A percentile compares a stretch with the other conserved stretches of the same genome.
phyloP scores from a whole-genome alignment of 2,888 invertebrate genomes.

The Elaeidobius kamerunicus region DNA sequence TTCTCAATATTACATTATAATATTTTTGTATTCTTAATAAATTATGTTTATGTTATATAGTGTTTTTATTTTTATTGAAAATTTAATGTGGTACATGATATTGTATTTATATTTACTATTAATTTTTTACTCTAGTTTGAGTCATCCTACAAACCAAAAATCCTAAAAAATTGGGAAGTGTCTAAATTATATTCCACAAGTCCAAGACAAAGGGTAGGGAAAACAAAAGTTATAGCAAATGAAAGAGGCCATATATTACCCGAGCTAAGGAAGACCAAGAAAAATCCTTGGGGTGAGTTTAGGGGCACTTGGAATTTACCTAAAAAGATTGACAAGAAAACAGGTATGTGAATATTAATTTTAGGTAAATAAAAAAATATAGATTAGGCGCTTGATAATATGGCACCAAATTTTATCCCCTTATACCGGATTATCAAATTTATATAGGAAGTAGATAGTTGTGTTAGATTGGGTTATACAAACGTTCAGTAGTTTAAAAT shows the following conservation, averaged over 20 bases:
- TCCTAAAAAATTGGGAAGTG: constrained; percentile 65
- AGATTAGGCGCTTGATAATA: no score
- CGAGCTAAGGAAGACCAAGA: constrained; percentile 52
- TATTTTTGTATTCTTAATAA: no score
- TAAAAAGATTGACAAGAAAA: constrained; percentile 39
- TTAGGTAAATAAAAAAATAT: neutral
- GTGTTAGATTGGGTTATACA: no score
- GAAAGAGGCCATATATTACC: constrained; percentile 64
- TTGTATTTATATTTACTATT: neutral
- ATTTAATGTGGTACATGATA: no score
- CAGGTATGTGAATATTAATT: constrained; percentile 33
- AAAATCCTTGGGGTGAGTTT: constrained; percentile 35
- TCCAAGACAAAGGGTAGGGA: constrained; percentile 51
- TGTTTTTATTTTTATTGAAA: no score
- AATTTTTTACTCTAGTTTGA: constrained; percentile 57
- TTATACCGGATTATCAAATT: no score
- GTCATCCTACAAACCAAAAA: constrained; percentile 57
- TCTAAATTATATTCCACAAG: constrained; percentile 61
- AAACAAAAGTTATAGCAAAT: constrained; percentile 59
- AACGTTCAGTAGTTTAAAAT: no score
- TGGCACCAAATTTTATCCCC: no score
- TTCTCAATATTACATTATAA: no score
- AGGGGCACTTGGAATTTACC: constrained; percentile 39
- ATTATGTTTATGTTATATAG: no score
- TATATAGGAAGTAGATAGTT: neutral